Evolutionary conservation across 1,140 invertebrate genomes (phyloP), one percentile per base, ranked within the genome.

Genomic region (Apolygus lucorum): DNA sequence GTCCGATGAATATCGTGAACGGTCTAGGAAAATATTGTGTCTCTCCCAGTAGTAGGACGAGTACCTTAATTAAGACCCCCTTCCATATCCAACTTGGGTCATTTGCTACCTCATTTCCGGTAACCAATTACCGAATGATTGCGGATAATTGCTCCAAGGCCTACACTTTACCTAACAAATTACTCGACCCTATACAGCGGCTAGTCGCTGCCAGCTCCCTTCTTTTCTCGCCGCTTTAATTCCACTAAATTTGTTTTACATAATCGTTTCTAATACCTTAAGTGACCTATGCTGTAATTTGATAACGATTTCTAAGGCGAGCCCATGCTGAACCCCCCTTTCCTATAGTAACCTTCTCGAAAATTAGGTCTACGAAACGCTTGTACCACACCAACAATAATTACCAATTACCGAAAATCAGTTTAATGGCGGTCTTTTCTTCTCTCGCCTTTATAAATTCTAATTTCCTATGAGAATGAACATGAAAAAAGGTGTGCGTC

Each of bases 251-350:
- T 67, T 71, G 70, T 71, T 71, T 71, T 71, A 71, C 70, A 71
- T 71, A 71, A 71, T 71, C 65, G 70, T 65, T 67, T 67, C 65
- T 59, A 71, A 71, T 71, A 67, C 63, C 67, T 63, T 71, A 71
- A 71, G 70, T 71, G 70, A 71, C 63, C 63, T 71, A 71, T 71
- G 34, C 70, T 65, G 64, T 71, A 71, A 71, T 71, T 71, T 65
- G 64, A 71, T 71, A 71, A 71, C 67, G 67, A 71, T 71, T 70
- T 63, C 17, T 11, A 52, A 4, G 4, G 4, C 34, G 4, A n/a
- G n/a, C n/a, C n/a, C n/a, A n/a, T n/a, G n/a, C n/a, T n/a, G n/a
- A n/a, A n/a, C n/a, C n/a, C n/a, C n/a, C n/a, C n/a, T n/a, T n/a
- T n/a, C n/a, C n/a, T n/a, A n/a, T n/a, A n/a, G n/a, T n/a, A n/a